Conservation (phyloP, 2,797 vertebrate species). For the Dallia pectoralis region DNA sequence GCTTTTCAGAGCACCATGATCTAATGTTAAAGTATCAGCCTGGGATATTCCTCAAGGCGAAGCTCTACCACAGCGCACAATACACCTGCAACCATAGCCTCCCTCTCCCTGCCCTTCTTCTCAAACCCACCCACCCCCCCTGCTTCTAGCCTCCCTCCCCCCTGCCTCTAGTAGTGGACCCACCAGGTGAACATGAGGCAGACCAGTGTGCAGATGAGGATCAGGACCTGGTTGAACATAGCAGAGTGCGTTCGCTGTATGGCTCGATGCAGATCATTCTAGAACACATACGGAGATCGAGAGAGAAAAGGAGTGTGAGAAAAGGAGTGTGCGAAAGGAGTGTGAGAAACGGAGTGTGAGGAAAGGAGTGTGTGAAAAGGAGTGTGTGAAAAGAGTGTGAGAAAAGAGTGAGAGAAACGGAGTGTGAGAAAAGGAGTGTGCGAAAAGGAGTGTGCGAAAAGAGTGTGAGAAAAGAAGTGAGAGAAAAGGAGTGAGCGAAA, state of each 20-base stretch:
- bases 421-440: neutral
- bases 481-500: neutral
- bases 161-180: conserved; percentile 36
- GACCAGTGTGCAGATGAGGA: conserved; percentile 83
- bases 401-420: conserved; percentile 14
- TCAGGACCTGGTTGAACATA: conserved; percentile 89
- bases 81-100: neutral
- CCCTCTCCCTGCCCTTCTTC: neutral
- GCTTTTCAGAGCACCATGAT: conserved; percentile 36
- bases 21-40: conserved; percentile 34
- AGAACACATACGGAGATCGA: conserved; percentile 8
- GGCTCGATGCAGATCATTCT: conserved; percentile 85
- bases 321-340: conserved; percentile 11
- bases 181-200: conserved; percentile 88
- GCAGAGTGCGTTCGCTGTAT: conserved; percentile 85
- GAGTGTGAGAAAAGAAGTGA: neutral
- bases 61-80: neutral
- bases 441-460: conserved; percentile 12
- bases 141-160: no score
- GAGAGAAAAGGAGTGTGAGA: neutral
- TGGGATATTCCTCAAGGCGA: conserved; percentile 39
- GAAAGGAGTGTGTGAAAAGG: neutral
- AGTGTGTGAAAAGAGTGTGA: conserved; percentile 8
- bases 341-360: neutral
- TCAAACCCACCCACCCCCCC: neutral